These are phyloP conservation scores for Masticophis lateralis DNA, from an alignment of 2,797 vertebrate species.

Conservation along the genomic window DNA sequence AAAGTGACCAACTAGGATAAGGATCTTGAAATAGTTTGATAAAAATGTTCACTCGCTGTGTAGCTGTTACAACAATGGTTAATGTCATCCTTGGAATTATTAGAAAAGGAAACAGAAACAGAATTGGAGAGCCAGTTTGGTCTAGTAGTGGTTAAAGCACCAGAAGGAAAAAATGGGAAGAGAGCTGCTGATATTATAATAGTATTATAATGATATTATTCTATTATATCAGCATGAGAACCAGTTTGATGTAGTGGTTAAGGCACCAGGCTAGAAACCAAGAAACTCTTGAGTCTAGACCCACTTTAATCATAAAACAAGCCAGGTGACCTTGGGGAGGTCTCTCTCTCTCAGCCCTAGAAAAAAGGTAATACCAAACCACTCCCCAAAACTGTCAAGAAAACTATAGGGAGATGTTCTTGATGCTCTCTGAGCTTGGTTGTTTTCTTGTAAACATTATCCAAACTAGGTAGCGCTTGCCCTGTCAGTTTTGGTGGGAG, in stretches of 20 bases:
- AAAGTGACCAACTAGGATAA: neutral
- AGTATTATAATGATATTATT: neutral
- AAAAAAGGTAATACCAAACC: neutral
- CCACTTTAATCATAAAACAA: neutral
- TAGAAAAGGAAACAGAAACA: neutral
- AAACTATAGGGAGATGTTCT: neutral
- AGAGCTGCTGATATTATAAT: neutral
- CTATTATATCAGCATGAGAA: neutral
- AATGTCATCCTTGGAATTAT: neutral
- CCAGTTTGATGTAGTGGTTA: neutral
- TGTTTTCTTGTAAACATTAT: neutral
- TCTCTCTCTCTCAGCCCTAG: neutral
- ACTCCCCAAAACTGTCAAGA: neutral
- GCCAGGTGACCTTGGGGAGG: too few species aligned
- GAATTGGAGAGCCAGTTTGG: neutral
- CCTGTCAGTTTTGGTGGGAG: neutral
- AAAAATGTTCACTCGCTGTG: neutral
- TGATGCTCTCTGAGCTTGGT: neutral
- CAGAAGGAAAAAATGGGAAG: neutral
- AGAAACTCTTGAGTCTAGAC: neutral
- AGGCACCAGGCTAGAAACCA: neutral
- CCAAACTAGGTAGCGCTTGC: neutral
- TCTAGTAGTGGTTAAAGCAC: neutral
- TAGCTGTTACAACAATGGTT: neutral
- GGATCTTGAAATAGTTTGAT: neutral